Evolutionary conservation across 2,888 invertebrate genomes (phyloP).

Genomic region (Platycheirus albimanus): DNA sequence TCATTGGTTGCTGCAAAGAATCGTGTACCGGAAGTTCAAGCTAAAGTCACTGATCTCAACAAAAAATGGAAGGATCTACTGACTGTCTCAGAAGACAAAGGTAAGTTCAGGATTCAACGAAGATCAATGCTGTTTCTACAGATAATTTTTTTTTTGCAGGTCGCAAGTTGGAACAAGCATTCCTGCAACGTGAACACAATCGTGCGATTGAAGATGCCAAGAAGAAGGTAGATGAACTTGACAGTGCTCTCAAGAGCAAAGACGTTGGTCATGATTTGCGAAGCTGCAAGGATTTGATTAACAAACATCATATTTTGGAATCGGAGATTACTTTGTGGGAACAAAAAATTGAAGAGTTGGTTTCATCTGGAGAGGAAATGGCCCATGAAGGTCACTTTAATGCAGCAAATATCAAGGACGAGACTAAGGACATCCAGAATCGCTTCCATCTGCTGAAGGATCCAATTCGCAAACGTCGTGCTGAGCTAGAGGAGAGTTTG

Average conservation of each 20-base stretch:
- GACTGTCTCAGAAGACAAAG: constrained; percentile 86
- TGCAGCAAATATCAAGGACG: constrained; percentile 91
- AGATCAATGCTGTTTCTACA: not conserved
- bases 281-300: constrained; percentile 94
- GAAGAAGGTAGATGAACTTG: constrained; percentile 93
- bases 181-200: constrained; percentile 90
- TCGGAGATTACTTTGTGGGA: constrained; percentile 93
- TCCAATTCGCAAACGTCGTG: constrained; percentile 88
- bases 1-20: constrained; percentile 88
- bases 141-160: constrained; percentile 79
- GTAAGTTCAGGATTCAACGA: constrained; percentile 29
- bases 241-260: constrained; percentile 89
- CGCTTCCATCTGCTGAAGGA: constrained; percentile 88
- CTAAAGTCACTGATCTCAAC: constrained; percentile 88
- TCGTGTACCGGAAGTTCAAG: constrained; percentile 87
- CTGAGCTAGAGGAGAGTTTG: constrained; percentile 91
- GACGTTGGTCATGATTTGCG: constrained; percentile 95
- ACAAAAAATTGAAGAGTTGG: constrained; percentile 90
- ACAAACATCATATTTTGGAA: constrained; percentile 94
- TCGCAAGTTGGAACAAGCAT: constrained; percentile 93
- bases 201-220: constrained; percentile 95
- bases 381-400: constrained; percentile 97
- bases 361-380: constrained; percentile 93
- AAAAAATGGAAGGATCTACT: constrained; percentile 90
- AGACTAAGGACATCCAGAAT: constrained; percentile 89